Percentiles rank a stretch among this genome's conserved stretches.
Conservation (phyloP, 2,113 vertebrate genomes). For the Macaca mulatta region DNA sequence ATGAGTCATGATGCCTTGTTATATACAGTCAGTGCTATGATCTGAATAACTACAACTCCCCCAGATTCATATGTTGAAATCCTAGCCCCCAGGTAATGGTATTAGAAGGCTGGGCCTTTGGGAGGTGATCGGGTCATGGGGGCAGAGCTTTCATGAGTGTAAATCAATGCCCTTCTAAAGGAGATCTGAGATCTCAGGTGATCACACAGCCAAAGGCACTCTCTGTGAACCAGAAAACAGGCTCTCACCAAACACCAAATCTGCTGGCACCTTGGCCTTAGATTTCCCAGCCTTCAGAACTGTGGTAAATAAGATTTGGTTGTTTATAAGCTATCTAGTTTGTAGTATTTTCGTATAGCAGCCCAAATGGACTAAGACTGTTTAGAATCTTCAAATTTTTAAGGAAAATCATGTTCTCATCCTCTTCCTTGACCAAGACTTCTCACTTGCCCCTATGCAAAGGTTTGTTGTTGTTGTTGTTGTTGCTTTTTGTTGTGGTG, state of each 20-base stretch:
- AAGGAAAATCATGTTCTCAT: background rate
- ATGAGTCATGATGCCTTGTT: background rate
- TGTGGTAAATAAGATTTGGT: background rate
- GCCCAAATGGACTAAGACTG: background rate
- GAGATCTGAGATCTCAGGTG: background rate
- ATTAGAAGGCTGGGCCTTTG: background rate
- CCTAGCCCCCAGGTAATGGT: background rate
- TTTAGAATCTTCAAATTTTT: conserved; percentile 1
- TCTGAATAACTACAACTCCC: background rate
- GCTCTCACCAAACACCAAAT: background rate
- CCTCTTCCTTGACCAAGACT: background rate
- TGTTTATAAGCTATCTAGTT: background rate
- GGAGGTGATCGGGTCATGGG: background rate
- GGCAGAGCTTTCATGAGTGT: background rate
- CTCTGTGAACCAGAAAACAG: background rate
- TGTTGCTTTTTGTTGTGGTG: too few relatives aligned
- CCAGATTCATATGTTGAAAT: background rate
- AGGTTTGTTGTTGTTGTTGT: too few relatives aligned
- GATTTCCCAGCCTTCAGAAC: background rate
- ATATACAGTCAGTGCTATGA: background rate
- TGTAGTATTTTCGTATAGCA: background rate
- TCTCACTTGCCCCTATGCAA: background rate
- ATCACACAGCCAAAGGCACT: background rate
- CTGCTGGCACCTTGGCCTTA: background rate
- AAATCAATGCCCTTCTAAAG: background rate